These are phyloP conservation scores for Drosophila quinaria DNA, from an alignment of 2,888 invertebrate genomes.

Conservation along the genomic window DNA sequence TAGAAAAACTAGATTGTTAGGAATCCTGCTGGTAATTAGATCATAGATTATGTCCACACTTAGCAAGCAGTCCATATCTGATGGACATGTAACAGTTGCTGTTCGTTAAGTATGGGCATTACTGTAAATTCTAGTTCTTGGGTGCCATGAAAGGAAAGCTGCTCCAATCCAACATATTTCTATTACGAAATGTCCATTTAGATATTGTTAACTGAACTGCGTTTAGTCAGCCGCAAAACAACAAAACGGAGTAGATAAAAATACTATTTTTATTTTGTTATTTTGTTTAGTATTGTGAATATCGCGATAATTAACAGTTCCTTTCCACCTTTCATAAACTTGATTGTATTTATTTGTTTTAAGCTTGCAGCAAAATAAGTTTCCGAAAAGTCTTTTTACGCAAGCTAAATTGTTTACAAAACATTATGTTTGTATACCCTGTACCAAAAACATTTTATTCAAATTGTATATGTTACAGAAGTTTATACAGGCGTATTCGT, in stretches of 20 bases:
- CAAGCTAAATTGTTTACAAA: conserved; percentile 34
- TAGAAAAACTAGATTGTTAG: conserved; percentile 31
- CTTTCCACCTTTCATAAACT: conserved; percentile 11
- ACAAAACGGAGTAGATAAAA: neutral
- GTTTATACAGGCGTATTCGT: neutral
- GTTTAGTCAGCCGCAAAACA: neutral
- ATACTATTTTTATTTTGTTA: conserved; percentile 16
- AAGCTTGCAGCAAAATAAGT: conserved; percentile 17
- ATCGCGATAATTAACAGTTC: conserved; percentile 14
- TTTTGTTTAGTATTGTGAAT: conserved; percentile 14
- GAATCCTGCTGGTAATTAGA: conserved; percentile 54
- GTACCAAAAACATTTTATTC: conserved; percentile 1
- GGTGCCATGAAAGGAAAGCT: conserved; percentile 32
- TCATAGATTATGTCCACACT: conserved; percentile 35
- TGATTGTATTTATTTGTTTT: conserved; percentile 16
- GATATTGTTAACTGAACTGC: neutral
- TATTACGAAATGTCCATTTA: conserved; percentile 9
- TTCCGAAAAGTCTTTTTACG: conserved; percentile 26
- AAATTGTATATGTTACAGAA: conserved; percentile 17
- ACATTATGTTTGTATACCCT: conserved; percentile 27
- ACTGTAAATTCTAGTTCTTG: conserved; percentile 55
- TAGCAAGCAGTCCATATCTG: conserved; percentile 35
- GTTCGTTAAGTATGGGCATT: conserved; percentile 21
- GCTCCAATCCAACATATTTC: conserved; percentile 2
- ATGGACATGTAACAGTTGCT: conserved; percentile 22